A percentile compares a stretch with the other conserved stretches of the same genome.
Evolutionary conservation across 2,888 invertebrate species (phyloP).

Genomic region (Nineta flava): DNA sequence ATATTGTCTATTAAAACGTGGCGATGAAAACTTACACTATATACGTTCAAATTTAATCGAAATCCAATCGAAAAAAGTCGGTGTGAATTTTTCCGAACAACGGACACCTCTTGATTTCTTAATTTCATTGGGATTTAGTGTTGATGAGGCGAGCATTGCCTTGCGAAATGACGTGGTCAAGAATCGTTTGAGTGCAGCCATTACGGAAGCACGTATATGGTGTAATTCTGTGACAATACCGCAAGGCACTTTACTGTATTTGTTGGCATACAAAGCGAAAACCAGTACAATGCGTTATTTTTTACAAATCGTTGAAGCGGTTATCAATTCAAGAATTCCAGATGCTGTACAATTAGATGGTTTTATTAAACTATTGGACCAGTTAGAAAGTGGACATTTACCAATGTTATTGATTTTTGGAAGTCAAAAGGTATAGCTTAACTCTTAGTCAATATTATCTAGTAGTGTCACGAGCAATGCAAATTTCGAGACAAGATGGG

Average conservation of each 20-base stretch:
- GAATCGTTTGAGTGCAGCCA: slow-evolving; percentile 17
- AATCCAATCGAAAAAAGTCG: slow-evolving; percentile 13
- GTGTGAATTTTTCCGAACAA: slow-evolving; percentile 19
- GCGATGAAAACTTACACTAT: slow-evolving; percentile 14
- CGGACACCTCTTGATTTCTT: slow-evolving; percentile 18
- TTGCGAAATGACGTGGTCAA: slow-evolving; percentile 19
- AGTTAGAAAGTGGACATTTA: slow-evolving; percentile 18
- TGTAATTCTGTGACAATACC: slow-evolving; percentile 18
- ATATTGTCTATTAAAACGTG: slow-evolving; percentile 13
- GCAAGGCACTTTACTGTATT: slow-evolving; percentile 18
- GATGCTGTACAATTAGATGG: slow-evolving; percentile 20
- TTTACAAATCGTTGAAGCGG: slow-evolving; percentile 19
- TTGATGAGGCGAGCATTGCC: slow-evolving; percentile 19
- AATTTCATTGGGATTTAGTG: slow-evolving; percentile 18
- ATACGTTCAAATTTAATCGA: slow-evolving; percentile 8
- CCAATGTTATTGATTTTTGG: slow-evolving; percentile 17
- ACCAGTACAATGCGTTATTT: slow-evolving; percentile 20
- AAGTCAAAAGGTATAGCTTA: slow-evolving; percentile 15
- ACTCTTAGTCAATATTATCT: too few relatives aligned
- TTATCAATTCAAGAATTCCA: slow-evolving; percentile 19
- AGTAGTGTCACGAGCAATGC: too few relatives aligned
- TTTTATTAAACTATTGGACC: slow-evolving; percentile 18
- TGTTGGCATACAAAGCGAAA: slow-evolving; percentile 18
- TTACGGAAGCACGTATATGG: slow-evolving; percentile 20
- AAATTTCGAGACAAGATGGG: too few relatives aligned